Evolutionary conservation across 2,113 vertebrate genomes (phyloP), one percentile per base, ranked within the genome.

Genomic region (Mungos mungo): DNA sequence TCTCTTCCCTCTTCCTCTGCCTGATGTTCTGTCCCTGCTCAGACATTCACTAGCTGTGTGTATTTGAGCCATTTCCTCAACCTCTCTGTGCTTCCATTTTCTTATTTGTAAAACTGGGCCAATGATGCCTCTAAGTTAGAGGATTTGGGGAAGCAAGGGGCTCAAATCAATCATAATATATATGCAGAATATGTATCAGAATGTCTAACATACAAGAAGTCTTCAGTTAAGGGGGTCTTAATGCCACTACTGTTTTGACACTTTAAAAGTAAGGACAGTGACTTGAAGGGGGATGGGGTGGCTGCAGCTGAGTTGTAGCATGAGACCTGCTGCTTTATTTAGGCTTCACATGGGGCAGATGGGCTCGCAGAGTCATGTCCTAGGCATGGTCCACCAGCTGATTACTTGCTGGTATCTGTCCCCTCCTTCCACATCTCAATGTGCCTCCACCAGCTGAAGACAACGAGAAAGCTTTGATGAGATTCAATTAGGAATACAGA

Each of bases 401-500:
- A 97, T 98, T 97, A 95, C 2, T 80, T 86, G 88, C 50, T 95
- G 80, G 1, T 13, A 8, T 23, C 93, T 8, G 47, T 29, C 71
- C 12, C 81, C 95, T 80, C 91, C 86, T 84, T 82, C 69, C 86
- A 19, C 85, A 18, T 86, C 0, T 19, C 68, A 0, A 71, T 25
- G 72, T 5, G 10, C 83, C 87, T 96, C 90, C 47, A 0, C 88
- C 98, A 97, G 97, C 97, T 98, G 96, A 97, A 86, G 93, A 96
- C 96, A 97, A 83, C 2, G 88, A 90, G 96, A 96, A 87, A 85
- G 94, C 98, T 98, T 98, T 98, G 98, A 98, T 98, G 97, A 71
- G 1, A 96, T 94, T 90, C 98, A 98, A 98, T 98, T 98, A 98
- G 96, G 90, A 95, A 96, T 14, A 96, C 65, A 88, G 96, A 86